Evolutionary conservation across 2,888 invertebrate genomes (phyloP).

Genomic region (Microctonus hyperodae): DNA sequence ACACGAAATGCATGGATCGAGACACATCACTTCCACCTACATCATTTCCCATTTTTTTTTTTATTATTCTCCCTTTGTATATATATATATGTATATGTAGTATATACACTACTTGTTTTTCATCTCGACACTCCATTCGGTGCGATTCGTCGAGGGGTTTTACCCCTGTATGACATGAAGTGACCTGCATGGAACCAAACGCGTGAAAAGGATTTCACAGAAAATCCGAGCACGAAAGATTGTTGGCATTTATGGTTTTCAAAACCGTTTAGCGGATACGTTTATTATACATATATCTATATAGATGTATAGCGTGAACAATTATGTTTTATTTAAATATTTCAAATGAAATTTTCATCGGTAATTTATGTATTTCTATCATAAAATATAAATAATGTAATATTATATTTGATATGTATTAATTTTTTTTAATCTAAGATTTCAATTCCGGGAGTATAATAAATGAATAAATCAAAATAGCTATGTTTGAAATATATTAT

Average conservation of each 20-base stretch:
- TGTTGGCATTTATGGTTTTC: slow-evolving; percentile 49
- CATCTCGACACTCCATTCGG: slow-evolving; percentile 3
- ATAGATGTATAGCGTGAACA: background rate
- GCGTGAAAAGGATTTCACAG: slow-evolving; percentile 61
- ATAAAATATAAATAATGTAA: no score
- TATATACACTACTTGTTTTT: background rate
- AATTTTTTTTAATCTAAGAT: background rate
- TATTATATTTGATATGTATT: no score
- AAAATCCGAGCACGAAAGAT: slow-evolving; percentile 48
- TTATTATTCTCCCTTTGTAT: background rate
- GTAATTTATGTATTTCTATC: no score
- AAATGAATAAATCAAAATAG: background rate
- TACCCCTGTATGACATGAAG: slow-evolving; percentile 1
- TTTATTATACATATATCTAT: slow-evolving; percentile 20
- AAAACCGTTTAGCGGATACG: slow-evolving; percentile 35
- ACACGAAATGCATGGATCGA: background rate
- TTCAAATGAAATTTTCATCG: background rate
- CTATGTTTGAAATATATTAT: background rate
- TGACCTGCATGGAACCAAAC: slow-evolving; percentile 45
- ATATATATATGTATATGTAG: background rate
- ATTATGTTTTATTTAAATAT: background rate
- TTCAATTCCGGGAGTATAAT: background rate
- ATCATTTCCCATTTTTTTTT: slow-evolving; percentile 6
- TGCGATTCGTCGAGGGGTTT: slow-evolving; percentile 22
- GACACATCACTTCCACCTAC: background rate